A percentile compares a stretch with the other conserved stretches of the same genome.
Evolutionary conservation across 2,113 vertebrate genomes (phyloP).

Genomic region (Noturus placidus): DNA sequence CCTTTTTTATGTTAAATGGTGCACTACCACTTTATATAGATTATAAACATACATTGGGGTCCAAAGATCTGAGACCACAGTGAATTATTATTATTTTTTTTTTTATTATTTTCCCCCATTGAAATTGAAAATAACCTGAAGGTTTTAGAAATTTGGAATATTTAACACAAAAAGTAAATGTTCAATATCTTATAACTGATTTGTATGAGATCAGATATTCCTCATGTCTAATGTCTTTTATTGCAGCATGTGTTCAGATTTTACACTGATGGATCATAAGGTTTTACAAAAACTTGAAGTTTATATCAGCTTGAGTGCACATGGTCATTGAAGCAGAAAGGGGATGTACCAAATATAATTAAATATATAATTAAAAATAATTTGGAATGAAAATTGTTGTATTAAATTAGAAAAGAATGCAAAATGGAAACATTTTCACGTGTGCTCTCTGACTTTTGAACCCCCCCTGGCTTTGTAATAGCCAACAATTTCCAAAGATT

Average conservation of each 20-base stretch:
- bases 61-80: background rate
- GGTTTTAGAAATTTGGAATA: background rate
- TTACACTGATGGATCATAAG: background rate
- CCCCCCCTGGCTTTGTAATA: background rate
- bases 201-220: background rate
- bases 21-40: background rate
- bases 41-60: too few species aligned
- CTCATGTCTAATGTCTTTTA: background rate
- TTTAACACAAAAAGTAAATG: background rate
- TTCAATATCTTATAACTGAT: background rate
- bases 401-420: background rate
- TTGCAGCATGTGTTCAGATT: background rate
- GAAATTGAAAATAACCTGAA: background rate
- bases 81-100: too few species aligned
- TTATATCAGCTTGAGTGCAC: background rate
- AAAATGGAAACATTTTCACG: background rate
- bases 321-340: background rate
- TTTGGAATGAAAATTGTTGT: background rate
- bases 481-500: background rate
- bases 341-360: background rate
- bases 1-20: background rate
- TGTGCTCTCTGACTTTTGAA: background rate
- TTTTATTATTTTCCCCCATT: background rate
- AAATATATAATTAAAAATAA: too few species aligned
- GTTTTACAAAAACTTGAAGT: background rate